Evolutionary conservation across 2,888 invertebrate species (phyloP).

Genomic region (Cerceris ruficornis): DNA sequence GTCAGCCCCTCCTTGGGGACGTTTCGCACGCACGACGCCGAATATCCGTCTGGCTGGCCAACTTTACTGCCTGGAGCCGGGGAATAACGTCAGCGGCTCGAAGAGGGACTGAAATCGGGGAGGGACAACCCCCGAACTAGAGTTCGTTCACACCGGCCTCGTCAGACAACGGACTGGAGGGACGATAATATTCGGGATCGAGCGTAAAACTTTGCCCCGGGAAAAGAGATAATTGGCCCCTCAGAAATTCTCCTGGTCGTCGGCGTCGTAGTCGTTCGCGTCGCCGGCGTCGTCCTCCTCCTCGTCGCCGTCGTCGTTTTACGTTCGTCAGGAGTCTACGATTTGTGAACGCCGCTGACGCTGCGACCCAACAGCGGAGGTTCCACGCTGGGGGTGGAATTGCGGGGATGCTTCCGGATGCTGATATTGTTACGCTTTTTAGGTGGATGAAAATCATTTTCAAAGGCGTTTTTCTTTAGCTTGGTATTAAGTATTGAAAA

Average conservation of each 20-base stretch:
- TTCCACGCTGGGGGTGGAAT: not conserved
- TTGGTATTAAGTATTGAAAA: too few species aligned
- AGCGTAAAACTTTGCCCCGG: constrained; percentile 63
- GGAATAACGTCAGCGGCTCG: constrained; percentile 36
- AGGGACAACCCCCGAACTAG: constrained; percentile 56
- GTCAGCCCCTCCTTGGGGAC: constrained; percentile 62
- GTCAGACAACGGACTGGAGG: constrained; percentile 65
- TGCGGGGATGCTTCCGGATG: not conserved
- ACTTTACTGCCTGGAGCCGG: constrained; percentile 70
- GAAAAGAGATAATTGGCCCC: constrained; percentile 66
- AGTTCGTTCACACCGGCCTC: constrained; percentile 75
- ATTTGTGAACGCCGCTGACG: constrained; percentile 11
- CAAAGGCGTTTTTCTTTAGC: too few species aligned
- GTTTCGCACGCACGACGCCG: constrained; percentile 70
- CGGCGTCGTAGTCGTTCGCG: constrained; percentile 23
- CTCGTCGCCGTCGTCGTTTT: constrained; percentile 37
- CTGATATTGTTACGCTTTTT: not conserved
- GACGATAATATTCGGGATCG: constrained; percentile 71
- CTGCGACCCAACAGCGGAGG: not conserved
- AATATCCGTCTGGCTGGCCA: constrained; percentile 72
- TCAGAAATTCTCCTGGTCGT: constrained; percentile 60
- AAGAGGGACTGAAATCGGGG: constrained; percentile 37
- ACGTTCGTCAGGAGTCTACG: constrained; percentile 27
- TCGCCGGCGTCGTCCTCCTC: constrained; percentile 22
- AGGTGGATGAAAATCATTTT: too few species aligned